Evolutionary conservation across 2,888 invertebrate genomes (phyloP).

Genomic region (Xestia sexstrigata): DNA sequence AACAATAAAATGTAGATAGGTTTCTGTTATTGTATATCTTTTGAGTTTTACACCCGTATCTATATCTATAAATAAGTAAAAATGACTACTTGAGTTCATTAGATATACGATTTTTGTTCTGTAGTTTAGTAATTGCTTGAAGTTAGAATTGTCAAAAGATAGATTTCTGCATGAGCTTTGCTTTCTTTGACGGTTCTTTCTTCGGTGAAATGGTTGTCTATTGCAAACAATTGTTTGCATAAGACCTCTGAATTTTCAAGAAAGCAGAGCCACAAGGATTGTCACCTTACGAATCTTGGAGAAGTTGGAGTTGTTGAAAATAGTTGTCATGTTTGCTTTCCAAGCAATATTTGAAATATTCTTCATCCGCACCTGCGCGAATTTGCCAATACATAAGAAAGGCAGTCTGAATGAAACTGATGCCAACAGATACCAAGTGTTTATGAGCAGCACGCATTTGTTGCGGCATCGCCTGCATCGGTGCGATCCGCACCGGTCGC

Average conservation of each 20-base stretch:
- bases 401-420: slow-evolving; percentile 53
- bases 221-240: too few species aligned
- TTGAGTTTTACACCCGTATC: too few species aligned
- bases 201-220: too few species aligned
- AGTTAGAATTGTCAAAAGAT: too few species aligned
- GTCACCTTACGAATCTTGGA: neutral
- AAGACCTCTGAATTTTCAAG: too few species aligned
- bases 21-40: neutral
- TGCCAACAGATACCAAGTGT: slow-evolving; percentile 66
- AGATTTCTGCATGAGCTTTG: too few species aligned
- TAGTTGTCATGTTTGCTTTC: neutral
- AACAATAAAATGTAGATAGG: neutral
- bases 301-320: too few species aligned
- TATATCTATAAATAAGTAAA: too few species aligned
- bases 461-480: slow-evolving; percentile 56
- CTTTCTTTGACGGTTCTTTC: too few species aligned
- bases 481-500: slow-evolving; percentile 55
- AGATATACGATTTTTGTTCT: too few species aligned
- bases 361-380: slow-evolving; percentile 6
- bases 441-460: slow-evolving; percentile 64
- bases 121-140: too few species aligned
- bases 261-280: neutral
- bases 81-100: too few species aligned
- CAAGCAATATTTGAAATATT: slow-evolving; percentile 1
- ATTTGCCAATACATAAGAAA: slow-evolving; percentile 38